Conservation (phyloP, 1,140 invertebrate species). For the Panagrolaimus sp. region DNA sequence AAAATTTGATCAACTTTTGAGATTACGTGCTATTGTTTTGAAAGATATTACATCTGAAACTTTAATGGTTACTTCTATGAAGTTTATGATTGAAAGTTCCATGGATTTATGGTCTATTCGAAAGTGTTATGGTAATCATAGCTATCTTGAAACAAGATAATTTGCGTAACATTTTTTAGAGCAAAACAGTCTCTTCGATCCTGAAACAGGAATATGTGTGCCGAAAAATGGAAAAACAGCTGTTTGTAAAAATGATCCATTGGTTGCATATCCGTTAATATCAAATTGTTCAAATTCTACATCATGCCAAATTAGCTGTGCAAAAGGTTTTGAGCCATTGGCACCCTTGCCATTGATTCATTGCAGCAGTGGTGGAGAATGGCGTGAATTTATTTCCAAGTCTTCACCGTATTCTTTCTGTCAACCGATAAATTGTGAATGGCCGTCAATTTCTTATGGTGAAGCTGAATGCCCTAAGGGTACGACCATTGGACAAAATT, state of each 20-base stretch:
- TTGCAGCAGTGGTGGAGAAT: background rate
- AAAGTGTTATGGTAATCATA: background rate
- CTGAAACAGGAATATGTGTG: background rate
- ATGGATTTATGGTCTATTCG: slow-evolving; percentile 3
- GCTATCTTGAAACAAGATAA: background rate
- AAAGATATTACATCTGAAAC: slow-evolving; percentile 2
- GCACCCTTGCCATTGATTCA: background rate
- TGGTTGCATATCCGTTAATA: background rate
- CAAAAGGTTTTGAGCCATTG: background rate
- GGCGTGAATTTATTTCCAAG: background rate
- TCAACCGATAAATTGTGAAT: background rate
- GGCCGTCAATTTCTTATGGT: background rate
- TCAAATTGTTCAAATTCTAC: background rate
- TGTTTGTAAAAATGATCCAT: background rate
- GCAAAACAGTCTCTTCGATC: slow-evolving; percentile 1
- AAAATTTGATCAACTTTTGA: background rate
- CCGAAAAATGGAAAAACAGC: background rate
- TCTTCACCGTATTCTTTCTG: background rate
- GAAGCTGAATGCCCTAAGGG: background rate
- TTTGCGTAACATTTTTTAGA: background rate
- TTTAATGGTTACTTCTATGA: background rate
- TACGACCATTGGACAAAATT: background rate
- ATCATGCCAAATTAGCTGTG: background rate
- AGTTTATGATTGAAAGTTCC: background rate
- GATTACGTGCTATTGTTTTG: background rate